Percentiles rank a stretch among this genome's conserved stretches.
Evolutionary conservation across 2,888 invertebrate genomes (phyloP).

Genomic region (Luffia ferchaultella): DNA sequence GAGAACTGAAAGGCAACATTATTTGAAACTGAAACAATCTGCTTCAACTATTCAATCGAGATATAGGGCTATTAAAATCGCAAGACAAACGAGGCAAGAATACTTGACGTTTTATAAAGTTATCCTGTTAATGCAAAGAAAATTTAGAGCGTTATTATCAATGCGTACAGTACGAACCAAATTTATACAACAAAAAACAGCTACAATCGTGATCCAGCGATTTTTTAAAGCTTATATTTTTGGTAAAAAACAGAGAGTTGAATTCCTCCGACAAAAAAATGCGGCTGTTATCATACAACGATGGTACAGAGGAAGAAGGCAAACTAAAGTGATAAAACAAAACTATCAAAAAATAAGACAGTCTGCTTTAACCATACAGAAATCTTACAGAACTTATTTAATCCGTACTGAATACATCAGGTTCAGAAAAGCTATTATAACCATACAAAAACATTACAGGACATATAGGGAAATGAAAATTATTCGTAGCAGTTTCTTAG

Average conservation of each 20-base stretch:
- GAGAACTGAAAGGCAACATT: constrained; percentile 35
- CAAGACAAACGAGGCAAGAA: constrained; percentile 24
- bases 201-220: background rate
- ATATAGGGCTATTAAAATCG: constrained; percentile 38
- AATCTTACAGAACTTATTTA: constrained; percentile 39
- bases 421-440: constrained; percentile 7
- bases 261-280: constrained; percentile 20
- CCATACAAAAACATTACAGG: background rate
- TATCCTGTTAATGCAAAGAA: constrained; percentile 25
- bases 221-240: constrained; percentile 17
- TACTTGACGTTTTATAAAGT: constrained; percentile 28
- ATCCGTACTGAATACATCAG: background rate
- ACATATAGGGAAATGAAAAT: constrained; percentile 4
- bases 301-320: background rate
- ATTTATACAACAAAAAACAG: background rate
- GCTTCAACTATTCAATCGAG: constrained; percentile 52
- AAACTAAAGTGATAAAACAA: background rate
- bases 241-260: constrained; percentile 18
- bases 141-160: constrained; percentile 25
- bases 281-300: constrained; percentile 24
- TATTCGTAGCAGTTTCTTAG: background rate
- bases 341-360: background rate
- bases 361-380: constrained; percentile 21
- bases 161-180: background rate
- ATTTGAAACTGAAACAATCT: constrained; percentile 35